These are phyloP conservation scores for Myrmecophaga tridactyla DNA, from an alignment of 2,113 vertebrate species.

Conservation along the genomic window DNA sequence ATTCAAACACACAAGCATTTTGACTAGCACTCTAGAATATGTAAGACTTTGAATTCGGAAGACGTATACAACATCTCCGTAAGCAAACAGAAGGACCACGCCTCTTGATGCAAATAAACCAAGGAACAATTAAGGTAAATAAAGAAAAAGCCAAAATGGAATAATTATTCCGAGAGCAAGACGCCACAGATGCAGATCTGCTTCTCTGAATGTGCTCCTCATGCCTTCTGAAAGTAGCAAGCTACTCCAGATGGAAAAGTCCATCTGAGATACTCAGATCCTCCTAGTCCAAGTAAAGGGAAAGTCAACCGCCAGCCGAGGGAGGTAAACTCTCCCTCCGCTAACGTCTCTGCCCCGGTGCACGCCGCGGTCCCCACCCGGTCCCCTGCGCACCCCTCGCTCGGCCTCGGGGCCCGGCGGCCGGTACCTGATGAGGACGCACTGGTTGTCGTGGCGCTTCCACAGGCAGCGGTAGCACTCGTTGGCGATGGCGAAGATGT, in stretches of 20 bases:
- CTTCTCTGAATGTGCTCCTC: not conserved
- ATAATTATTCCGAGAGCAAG: conserved; percentile 56
- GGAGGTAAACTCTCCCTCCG: not conserved
- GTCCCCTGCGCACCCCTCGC: accelerated
- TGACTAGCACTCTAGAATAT: not conserved
- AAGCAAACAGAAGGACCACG: not conserved
- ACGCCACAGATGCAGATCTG: not conserved
- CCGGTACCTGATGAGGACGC: conserved; percentile 96
- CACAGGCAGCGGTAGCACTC: conserved; percentile 98
- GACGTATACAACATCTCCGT: not conserved
- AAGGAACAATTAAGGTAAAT: conserved; percentile 21
- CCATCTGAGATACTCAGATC: not conserved
- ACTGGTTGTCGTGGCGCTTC: conserved; percentile 94
- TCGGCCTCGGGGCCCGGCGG: not conserved
- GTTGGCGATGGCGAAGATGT: conserved; percentile 96
- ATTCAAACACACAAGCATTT: not conserved
- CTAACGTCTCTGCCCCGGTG: not conserved
- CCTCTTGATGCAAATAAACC: conserved; percentile 49
- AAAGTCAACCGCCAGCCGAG: not conserved
- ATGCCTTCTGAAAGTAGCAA: not conserved
- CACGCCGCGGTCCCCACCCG: not conserved
- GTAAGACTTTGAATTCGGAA: not conserved
- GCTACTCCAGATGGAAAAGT: not conserved
- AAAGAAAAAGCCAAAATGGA: conserved; percentile 48
- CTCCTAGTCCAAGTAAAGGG: not conserved